Conservation (phyloP, 2,888 invertebrate species). For the Drosophila cognata region DNA sequence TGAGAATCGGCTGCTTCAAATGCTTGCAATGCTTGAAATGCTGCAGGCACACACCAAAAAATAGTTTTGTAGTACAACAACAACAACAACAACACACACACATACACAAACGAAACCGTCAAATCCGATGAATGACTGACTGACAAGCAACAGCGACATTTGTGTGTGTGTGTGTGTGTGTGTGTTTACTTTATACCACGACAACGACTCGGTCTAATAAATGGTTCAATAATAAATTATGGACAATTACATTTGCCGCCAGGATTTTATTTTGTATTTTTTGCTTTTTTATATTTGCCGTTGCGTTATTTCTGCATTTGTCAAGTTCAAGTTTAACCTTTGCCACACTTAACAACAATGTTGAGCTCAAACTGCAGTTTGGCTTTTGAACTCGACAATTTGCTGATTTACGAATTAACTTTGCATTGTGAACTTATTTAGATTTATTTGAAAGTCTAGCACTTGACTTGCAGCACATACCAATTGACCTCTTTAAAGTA, state of each 20-base stretch:
- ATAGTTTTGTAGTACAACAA: constrained; percentile 45
- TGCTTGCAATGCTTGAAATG: constrained; percentile 58
- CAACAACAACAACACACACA: constrained; percentile 1
- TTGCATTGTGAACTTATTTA: not conserved
- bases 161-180: constrained; percentile 42
- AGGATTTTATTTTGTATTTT: constrained; percentile 44
- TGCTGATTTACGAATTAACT: constrained; percentile 1
- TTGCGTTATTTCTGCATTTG: constrained; percentile 80
- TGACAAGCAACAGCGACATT: constrained; percentile 74
- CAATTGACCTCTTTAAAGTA: not conserved
- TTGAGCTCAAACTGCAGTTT: not conserved
- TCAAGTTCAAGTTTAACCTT: constrained; percentile 75
- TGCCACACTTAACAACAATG: constrained; percentile 56
- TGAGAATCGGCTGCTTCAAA: constrained; percentile 73
- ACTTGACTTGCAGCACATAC: not conserved
- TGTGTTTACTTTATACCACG: constrained; percentile 18
- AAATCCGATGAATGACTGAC: constrained; percentile 69
- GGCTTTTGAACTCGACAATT: not conserved
- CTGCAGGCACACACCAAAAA: constrained; percentile 57
- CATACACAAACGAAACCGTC: constrained; percentile 60
- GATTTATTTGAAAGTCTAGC: not conserved
- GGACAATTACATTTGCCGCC: constrained; percentile 36
- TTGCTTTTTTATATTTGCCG: constrained; percentile 46
- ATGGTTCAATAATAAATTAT: constrained; percentile 78
- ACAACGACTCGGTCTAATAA: constrained; percentile 70